Evolutionary conservation across 2,888 invertebrate species (phyloP), one percentile per base, ranked within the genome.

Genomic region (Azorinus chamasolen): DNA sequence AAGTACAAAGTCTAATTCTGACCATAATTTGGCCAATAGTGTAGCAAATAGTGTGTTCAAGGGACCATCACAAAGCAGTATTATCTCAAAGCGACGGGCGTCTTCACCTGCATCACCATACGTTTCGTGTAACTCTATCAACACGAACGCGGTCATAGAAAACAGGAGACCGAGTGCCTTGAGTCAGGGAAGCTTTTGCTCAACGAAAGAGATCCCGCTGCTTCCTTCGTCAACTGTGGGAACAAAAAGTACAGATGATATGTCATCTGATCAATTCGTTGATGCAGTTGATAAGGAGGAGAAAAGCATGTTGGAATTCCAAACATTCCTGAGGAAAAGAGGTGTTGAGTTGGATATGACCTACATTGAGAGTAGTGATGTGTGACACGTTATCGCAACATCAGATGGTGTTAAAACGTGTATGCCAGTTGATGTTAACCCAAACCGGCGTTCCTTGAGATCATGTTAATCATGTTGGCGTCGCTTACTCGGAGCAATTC

Each of bases 341-440:
- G 92, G 92, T 0, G 73, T 92, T 0, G 84, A 89, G 22, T 62
- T 92, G 8, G 92, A 92, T 71, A 77, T 92, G 78, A 87, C 85
- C 12, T 78, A 83, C 8, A 87, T 91, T 16, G 89, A 91, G 64
- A 89, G 89, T 18, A 91, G 91, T 71, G 90, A 92, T 27, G 88
- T 92, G 4, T 89, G 79, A 75, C 20, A 18, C 20, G 22, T 41
- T 16, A 22, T 24, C 4, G 25, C 20, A 58, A 27, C 12, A 20
- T n/a, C 14, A 43, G 16, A 46, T 59, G 12, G 57, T 18, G 58
- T n/a, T n/a, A n/a, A n/a, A n/a, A n/a, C n/a, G n/a, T 41, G 41
- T 41, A 14, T 41, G 41, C 14, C 14, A 14, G 41, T 41, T 41
- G 8, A 41, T 14, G 41, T 41, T 41, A 12, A 41, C 8, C 32